Conservation (phyloP, 2,113 vertebrate genomes). For the Serilophus lunatus region DNA sequence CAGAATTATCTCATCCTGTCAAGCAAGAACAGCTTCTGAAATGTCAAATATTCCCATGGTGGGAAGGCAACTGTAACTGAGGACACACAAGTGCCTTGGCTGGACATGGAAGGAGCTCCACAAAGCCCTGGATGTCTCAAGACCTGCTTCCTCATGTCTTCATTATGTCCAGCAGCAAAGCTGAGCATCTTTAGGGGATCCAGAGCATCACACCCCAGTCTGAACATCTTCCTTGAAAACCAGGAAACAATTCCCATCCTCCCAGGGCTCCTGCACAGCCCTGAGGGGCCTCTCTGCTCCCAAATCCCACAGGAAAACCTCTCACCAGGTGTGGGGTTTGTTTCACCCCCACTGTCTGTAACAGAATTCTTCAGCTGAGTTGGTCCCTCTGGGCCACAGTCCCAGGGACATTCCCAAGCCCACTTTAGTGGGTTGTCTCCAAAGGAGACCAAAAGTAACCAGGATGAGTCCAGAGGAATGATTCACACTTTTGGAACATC, state of each 20-base stretch:
- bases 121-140: neutral
- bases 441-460: neutral
- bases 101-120: neutral
- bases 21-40: neutral
- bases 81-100: neutral
- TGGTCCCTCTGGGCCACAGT: neutral
- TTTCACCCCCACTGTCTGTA: neutral
- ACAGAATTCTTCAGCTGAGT: neutral
- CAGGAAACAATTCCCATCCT: accelerated
- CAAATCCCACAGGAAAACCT: accelerated
- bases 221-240: neutral
- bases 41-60: neutral
- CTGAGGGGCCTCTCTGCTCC: neutral
- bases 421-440: neutral
- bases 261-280: neutral
- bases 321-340: accelerated
- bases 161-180: neutral
- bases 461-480: neutral
- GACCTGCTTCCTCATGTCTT: neutral
- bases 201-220: neutral
- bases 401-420: neutral
- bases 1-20: neutral
- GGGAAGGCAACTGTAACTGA: neutral
- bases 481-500: too few relatives aligned
- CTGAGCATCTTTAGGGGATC: neutral